Evolutionary conservation across 2,113 vertebrate species (phyloP), one percentile per base, ranked within the genome.

Genomic region (Monopterus albus): DNA sequence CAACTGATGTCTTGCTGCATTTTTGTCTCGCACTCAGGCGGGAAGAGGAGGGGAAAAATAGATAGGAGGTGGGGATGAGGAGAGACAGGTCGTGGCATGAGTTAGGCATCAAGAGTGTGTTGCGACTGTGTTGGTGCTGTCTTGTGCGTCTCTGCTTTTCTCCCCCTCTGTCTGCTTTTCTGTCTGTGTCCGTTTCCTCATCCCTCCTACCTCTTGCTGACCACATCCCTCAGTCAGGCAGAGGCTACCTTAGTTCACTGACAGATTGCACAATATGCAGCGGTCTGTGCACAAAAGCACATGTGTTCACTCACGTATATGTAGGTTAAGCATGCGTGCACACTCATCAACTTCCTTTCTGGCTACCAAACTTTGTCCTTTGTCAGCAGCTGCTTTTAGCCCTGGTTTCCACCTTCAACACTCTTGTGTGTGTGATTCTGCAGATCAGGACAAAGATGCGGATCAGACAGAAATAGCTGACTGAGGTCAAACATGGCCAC

Each of bases 1-100:
- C 81, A 59, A 64, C 42, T 59, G 58, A 63, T 89, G 71, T 86
- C 86, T 86, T 58, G 71, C 78, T 86, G 81, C 81, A 79, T 81
- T 84, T 80, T 61, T 58, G 59, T 87, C 75, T 88, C 61, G 13
- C 17, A 20, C 50, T 64, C 26, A 18, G 46, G 61, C 10, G 3
- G 31, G 26, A 29, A 74, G 53, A 66, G 58, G 45, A 43, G 39
- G 51, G 23, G 36, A 15, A 21, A n/a, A 52, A 15, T 18, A 31
- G 20, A 35, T 33, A 14, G 51, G 57, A 12, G 38, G 46, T 31
- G 2, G 52, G 25, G 46, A 7, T 53, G 65, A 47, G 38, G 35
- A 63, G 50, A 43, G 71, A 15, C 4, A 62, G 70, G 78, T 78
- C 15, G 0, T 20, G 50, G 43, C 3, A 5, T 14, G 26, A 40